phyloP scores from a whole-genome alignment of 2,888 invertebrate species.

The Gnatocerus cornutus region DNA sequence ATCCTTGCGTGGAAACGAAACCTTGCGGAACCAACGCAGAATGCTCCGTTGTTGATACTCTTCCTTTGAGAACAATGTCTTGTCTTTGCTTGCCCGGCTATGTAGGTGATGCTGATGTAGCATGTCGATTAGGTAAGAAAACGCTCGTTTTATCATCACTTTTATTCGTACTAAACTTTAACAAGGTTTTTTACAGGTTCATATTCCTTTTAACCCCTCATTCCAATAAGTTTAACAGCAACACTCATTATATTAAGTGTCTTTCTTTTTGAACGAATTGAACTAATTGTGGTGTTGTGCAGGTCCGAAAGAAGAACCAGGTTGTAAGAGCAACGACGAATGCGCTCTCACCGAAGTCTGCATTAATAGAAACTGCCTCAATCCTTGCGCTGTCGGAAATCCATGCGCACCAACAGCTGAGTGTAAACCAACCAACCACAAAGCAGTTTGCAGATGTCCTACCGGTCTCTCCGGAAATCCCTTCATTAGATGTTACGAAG shows the following conservation, averaged over 20 bases:
- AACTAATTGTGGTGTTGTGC: slow-evolving; percentile 4
- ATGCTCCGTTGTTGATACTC: slow-evolving; percentile 88
- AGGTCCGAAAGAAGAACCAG: slow-evolving; percentile 70
- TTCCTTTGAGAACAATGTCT: slow-evolving; percentile 90
- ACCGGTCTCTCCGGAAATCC: slow-evolving; percentile 85
- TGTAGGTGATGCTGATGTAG: slow-evolving; percentile 89
- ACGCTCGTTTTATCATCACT: not conserved
- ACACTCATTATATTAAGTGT: slow-evolving; percentile 48
- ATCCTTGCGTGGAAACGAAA: slow-evolving; percentile 84
- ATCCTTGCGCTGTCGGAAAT: slow-evolving; percentile 80
- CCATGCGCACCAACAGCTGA: slow-evolving; percentile 87
- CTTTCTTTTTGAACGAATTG: not conserved
- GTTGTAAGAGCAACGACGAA: slow-evolving; percentile 82
- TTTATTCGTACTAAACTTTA: not conserved
- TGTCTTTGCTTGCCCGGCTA: slow-evolving; percentile 89
- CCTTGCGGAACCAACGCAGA: slow-evolving; percentile 88
- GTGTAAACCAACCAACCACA: slow-evolving; percentile 84
- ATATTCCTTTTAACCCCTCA: slow-evolving; percentile 18
- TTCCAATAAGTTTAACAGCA: slow-evolving; percentile 55
- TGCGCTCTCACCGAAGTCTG: slow-evolving; percentile 84
- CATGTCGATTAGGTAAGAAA: slow-evolving; percentile 84
- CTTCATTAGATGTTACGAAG: slow-evolving; percentile 81
- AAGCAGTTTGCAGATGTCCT: slow-evolving; percentile 85
- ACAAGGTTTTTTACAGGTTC: slow-evolving; percentile 35
- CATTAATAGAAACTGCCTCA: slow-evolving; percentile 82